Conservation (phyloP, 2,797 vertebrate genomes). For the Denticeps clupeoides region DNA sequence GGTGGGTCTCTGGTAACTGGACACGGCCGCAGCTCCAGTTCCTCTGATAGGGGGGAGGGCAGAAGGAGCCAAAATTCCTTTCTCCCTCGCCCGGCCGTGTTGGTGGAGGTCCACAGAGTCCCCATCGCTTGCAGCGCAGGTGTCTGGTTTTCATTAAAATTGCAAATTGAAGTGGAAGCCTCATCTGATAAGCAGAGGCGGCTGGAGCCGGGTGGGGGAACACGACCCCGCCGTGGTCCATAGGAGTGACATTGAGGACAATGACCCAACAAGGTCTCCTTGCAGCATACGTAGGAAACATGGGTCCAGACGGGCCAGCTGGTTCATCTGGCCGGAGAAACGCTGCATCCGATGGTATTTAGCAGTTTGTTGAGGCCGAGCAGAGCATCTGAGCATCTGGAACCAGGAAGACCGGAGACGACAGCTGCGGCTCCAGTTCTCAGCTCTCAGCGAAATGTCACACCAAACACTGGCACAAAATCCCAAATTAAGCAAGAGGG, state of each 20-base stretch:
- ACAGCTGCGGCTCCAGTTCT: slow-evolving; percentile 51
- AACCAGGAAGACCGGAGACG: slow-evolving; percentile 28
- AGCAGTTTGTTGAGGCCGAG: slow-evolving; percentile 14
- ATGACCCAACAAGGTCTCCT: no score
- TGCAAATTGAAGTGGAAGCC: slow-evolving; percentile 73
- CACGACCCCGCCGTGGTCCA: no score
- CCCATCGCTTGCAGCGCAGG: slow-evolving; percentile 72
- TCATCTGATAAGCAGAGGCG: slow-evolving; percentile 71
- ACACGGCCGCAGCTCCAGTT: slow-evolving; percentile 46
- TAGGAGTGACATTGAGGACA: no score
- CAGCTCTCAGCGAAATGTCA: slow-evolving; percentile 54
- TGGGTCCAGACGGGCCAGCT: slow-evolving; percentile 5
- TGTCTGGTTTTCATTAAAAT: slow-evolving; percentile 94
- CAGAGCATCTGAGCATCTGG: slow-evolving; percentile 4
- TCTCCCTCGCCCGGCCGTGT: background rate
- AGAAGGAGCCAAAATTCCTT: no score
- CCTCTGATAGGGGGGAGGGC: slow-evolving; percentile 54
- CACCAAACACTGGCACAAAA: slow-evolving; percentile 50
- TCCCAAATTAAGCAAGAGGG: slow-evolving; percentile 56
- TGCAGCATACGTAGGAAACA: background rate
- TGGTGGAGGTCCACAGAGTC: slow-evolving; percentile 31
- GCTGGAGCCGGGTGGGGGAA: slow-evolving; percentile 43
- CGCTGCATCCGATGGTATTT: no score
- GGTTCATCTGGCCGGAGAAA: no score
- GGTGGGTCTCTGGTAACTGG: slow-evolving; percentile 56